Percentiles rank a stretch among this genome's conserved stretches.
Conservation (phyloP, 2,113 vertebrate genomes). For the Serinus canaria region DNA sequence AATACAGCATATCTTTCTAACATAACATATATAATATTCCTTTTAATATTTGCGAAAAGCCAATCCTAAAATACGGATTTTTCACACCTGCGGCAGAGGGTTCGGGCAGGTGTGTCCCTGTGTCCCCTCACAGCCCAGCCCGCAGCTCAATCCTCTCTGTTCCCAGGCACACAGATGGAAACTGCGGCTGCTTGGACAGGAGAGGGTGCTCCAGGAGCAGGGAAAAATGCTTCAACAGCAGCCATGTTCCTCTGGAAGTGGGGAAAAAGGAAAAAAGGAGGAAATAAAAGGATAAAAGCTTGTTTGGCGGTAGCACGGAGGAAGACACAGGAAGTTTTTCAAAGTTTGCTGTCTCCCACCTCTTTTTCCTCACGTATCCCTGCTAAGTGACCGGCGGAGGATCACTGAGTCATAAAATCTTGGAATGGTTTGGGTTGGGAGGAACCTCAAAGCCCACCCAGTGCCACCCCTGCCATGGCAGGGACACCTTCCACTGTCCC, state of each 20-base stretch:
- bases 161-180: neutral
- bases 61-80: neutral
- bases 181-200: neutral
- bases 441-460: neutral
- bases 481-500: neutral
- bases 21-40: neutral
- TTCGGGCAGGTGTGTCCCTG: no score
- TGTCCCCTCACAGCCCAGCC: no score
- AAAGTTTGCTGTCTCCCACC: accelerated
- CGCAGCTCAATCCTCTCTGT: no score
- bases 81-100: no score
- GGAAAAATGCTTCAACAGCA: accelerated
- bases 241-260: neutral
- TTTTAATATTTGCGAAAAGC: neutral
- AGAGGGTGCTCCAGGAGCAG: conserved; percentile 34
- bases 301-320: neutral
- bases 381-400: accelerated
- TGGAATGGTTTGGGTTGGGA: neutral
- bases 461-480: neutral
- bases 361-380: neutral
- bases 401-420: neutral
- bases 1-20: neutral
- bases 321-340: neutral
- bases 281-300: neutral
- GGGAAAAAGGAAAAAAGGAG: accelerated